Conservation (phyloP, 2,888 invertebrate species). For the Punctoribates punctum region DNA sequence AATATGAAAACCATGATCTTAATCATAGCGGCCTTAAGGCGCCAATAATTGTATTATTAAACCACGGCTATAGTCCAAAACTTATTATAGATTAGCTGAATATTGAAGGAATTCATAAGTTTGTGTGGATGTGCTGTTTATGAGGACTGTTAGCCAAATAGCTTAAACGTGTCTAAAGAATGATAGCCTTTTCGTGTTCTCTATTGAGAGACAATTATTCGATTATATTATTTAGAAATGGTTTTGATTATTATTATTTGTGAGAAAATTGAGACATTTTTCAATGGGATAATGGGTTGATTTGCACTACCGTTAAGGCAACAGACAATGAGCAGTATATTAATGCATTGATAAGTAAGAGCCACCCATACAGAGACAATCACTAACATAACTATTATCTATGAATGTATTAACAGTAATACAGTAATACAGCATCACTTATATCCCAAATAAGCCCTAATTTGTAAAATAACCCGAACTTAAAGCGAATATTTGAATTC, state of each 20-base stretch:
- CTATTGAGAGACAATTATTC: slow-evolving; percentile 32
- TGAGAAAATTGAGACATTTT: slow-evolving; percentile 25
- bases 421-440: slow-evolving; percentile 10
- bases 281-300: slow-evolving; percentile 25
- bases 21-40: slow-evolving; percentile 33
- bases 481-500: slow-evolving; percentile 16
- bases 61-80: background rate
- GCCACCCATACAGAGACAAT: slow-evolving; percentile 36
- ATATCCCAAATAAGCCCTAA: slow-evolving; percentile 19
- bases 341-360: background rate
- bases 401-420: slow-evolving; percentile 30
- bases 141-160: slow-evolving; percentile 2
- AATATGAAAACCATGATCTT: slow-evolving; percentile 30
- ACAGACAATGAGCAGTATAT: background rate
- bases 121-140: background rate
- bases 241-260: slow-evolving; percentile 25
- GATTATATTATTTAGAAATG: slow-evolving; percentile 34
- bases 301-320: background rate
- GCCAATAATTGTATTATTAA: slow-evolving; percentile 31
- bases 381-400: slow-evolving; percentile 15
- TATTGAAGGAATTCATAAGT: no score
- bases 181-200: slow-evolving; percentile 28
- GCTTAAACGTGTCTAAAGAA: slow-evolving; percentile 19
- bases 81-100: background rate
- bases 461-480: slow-evolving; percentile 28